Conservation (phyloP, 2,888 invertebrate genomes). For the Coenonympha glycerion region DNA sequence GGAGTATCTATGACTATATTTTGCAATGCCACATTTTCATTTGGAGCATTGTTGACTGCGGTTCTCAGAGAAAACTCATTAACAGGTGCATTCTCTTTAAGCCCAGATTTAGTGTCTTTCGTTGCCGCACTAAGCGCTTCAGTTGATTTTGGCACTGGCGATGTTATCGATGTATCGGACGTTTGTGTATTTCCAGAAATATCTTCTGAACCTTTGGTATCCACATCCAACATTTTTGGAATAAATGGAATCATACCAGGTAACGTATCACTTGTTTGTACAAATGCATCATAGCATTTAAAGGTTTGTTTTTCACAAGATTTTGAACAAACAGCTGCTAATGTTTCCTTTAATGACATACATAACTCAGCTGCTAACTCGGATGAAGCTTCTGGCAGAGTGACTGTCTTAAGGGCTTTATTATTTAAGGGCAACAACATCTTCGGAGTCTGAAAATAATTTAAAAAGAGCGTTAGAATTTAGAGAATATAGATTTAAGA, state of each 20-base stretch:
- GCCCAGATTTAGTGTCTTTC: constrained; percentile 15
- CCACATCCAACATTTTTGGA: constrained; percentile 28
- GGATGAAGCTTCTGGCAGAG: constrained; percentile 44
- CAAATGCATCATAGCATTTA: constrained; percentile 49
- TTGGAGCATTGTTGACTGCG: constrained; percentile 42
- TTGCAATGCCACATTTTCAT: constrained; percentile 31
- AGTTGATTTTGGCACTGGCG: not conserved
- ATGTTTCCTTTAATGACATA: constrained; percentile 41
- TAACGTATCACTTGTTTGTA: constrained; percentile 41
- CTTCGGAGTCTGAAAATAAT: constrained; percentile 53
- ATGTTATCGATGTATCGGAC: not conserved
- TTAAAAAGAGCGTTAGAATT: no score
- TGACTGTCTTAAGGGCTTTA: constrained; percentile 49
- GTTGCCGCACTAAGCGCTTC: not conserved
- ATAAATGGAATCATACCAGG: constrained; percentile 53
- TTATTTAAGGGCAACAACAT: constrained; percentile 55
- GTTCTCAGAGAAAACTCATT: constrained; percentile 43
- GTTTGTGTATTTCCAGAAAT: constrained; percentile 18
- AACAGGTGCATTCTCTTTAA: constrained; percentile 27
- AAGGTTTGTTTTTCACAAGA: constrained; percentile 42
- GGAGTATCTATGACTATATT: constrained; percentile 33
- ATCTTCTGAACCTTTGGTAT: constrained; percentile 24
- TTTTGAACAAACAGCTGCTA: constrained; percentile 52
- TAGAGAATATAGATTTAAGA: no score
- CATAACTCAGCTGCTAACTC: constrained; percentile 53